phyloP scores from a whole-genome alignment of 1,140 invertebrate species.

The Meloidogyne exigua region DNA sequence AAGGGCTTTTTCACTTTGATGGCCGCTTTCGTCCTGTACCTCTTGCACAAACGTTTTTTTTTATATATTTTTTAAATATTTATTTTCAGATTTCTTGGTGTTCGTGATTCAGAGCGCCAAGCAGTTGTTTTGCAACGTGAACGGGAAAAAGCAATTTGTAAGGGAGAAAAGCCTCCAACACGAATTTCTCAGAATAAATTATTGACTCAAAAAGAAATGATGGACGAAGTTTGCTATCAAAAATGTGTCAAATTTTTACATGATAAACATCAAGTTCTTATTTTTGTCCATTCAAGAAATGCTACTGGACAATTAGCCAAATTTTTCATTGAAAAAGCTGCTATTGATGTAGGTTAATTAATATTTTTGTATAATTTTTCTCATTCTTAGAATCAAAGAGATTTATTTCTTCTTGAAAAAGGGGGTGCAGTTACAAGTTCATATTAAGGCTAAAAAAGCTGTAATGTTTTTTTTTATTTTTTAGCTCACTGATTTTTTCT shows the following conservation, averaged over 20 bases:
- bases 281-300: constrained; percentile 96
- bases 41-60: constrained; percentile 72
- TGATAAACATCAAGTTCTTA: constrained; percentile 76
- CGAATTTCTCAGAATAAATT: constrained; percentile 68
- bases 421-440: constrained; percentile 64
- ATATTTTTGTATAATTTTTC: constrained; percentile 16
- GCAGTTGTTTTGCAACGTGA: constrained; percentile 3
- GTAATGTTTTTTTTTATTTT: constrained; percentile 54
- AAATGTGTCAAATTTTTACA: constrained; percentile 43
- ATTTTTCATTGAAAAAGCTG: constrained; percentile 74
- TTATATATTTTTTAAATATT: not conserved
- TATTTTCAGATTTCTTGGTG: constrained; percentile 77
- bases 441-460: constrained; percentile 54
- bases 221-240: constrained; percentile 75
- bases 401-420: constrained; percentile 70
- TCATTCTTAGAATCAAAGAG: constrained; percentile 37
- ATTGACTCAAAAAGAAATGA: constrained; percentile 70
- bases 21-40: constrained; percentile 92
- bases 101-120: constrained; percentile 71
- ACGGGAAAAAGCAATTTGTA: constrained; percentile 14
- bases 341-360: constrained; percentile 52
- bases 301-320: constrained; percentile 84
- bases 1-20: constrained; percentile 95
- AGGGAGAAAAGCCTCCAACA: constrained; percentile 69
- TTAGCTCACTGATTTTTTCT: not conserved